Conservation (phyloP, 2,797 vertebrate species). For the Malurus leucopterus region DNA sequence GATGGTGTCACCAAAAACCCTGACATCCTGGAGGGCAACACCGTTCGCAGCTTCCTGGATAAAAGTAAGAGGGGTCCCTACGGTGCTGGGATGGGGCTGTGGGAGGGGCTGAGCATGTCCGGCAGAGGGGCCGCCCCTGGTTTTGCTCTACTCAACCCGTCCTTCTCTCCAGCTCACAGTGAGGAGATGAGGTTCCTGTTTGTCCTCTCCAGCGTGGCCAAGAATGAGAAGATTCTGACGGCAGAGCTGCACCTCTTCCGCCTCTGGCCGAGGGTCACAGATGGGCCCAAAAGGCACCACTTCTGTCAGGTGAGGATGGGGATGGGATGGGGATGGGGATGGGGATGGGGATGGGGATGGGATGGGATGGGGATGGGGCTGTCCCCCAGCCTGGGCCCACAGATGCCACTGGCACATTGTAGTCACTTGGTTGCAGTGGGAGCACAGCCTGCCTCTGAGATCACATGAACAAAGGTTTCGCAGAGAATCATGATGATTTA, state of each 20-base stretch:
- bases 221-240: conserved; percentile 82
- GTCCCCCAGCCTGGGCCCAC: neutral
- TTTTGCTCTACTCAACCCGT: neutral
- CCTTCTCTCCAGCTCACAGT: conserved; percentile 69
- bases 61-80: conserved; percentile 74
- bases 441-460: accelerated
- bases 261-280: conserved; percentile 67
- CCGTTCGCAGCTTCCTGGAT: conserved; percentile 89
- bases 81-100: neutral
- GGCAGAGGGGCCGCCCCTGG: accelerated
- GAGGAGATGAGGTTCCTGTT: conserved; percentile 84
- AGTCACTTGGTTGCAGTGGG: neutral
- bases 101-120: accelerated
- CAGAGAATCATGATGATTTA: neutral
- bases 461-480: neutral
- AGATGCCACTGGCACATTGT: neutral
- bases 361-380: neutral
- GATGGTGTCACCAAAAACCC: conserved; percentile 88
- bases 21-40: conserved; percentile 84
- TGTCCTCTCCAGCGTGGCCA: conserved; percentile 81
- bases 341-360: too few species aligned
- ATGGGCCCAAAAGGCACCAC: conserved; percentile 73
- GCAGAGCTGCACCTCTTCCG: conserved; percentile 91
- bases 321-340: neutral
- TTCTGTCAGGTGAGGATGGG: conserved; percentile 71